Evolutionary conservation across 2,113 vertebrate genomes (phyloP).

Genomic region (Rhipidura dahli): DNA sequence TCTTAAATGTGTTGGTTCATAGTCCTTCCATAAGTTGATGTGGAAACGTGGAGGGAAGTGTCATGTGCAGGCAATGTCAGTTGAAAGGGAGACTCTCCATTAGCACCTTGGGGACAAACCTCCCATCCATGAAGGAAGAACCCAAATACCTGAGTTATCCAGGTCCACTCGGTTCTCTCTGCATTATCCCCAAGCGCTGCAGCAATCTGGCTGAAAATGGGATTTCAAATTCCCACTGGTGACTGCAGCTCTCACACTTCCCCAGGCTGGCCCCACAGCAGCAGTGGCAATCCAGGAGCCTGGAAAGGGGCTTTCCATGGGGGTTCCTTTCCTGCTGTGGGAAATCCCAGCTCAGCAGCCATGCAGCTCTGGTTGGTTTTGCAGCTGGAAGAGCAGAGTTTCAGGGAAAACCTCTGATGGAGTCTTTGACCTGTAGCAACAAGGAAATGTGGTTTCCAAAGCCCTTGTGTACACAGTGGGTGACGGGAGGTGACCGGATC

Average conservation of each 20-base stretch:
- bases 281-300: not conserved
- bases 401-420: not conserved
- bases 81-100: fast-evolving
- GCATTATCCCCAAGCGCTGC: fast-evolving
- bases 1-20: not conserved
- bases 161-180: fast-evolving
- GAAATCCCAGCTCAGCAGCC: not conserved
- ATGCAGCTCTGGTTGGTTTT: not conserved
- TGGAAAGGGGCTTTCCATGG: not conserved
- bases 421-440: not conserved
- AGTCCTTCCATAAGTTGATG: fast-evolving
- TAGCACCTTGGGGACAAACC: not conserved
- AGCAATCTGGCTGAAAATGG: not conserved
- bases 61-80: not conserved
- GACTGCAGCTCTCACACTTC: not conserved
- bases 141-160: not conserved
- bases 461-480: not conserved
- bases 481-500: not conserved
- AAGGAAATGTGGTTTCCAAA: not conserved
- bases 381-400: not conserved
- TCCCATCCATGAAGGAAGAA: fast-evolving
- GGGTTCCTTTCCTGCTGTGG: not conserved
- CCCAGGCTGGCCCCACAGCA: fast-evolving
- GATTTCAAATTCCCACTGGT: fast-evolving
- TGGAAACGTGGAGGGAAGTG: not conserved